phyloP scores from a whole-genome alignment of 2,113 vertebrate species.

The Amblyornis subalaris region DNA sequence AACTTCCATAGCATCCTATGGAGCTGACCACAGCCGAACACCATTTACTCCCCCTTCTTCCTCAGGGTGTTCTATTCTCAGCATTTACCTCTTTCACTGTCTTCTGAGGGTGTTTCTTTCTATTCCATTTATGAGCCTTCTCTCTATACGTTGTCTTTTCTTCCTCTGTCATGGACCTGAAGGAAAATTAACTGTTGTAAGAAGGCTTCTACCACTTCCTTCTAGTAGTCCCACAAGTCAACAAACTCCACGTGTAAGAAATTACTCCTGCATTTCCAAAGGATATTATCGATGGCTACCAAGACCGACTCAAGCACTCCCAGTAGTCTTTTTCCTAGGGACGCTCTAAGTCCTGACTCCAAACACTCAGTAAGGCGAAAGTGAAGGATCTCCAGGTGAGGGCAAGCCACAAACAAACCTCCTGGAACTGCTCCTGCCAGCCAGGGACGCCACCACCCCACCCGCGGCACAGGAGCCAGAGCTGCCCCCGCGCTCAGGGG shows the following conservation, averaged over 20 bases:
- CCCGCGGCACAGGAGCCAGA: accelerated
- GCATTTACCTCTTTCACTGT: constrained; percentile 41
- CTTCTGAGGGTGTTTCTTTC: not conserved
- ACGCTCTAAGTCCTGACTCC: accelerated
- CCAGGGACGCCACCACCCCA: not conserved
- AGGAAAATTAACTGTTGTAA: not conserved
- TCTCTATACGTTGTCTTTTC: constrained; percentile 64
- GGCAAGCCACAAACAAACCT: not conserved
- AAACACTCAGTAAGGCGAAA: accelerated
- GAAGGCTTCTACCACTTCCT: not conserved
- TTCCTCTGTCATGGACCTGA: constrained; percentile 54
- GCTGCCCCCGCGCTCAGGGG: accelerated
- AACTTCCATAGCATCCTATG: accelerated
- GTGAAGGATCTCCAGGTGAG: accelerated
- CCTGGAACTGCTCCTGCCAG: not conserved
- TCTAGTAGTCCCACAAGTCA: not conserved
- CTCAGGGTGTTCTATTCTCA: accelerated
- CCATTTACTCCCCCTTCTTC: too few relatives aligned
- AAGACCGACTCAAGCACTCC: not conserved
- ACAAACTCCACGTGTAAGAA: accelerated
- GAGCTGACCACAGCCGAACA: not conserved
- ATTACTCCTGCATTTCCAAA: not conserved
- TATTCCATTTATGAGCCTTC: constrained; percentile 65
- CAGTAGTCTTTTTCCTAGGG: accelerated
- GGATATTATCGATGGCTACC: accelerated